Evolutionary conservation across 2,888 invertebrate genomes (phyloP), one percentile per base, ranked within the genome.

Genomic region (Diarsia rubi): DNA sequence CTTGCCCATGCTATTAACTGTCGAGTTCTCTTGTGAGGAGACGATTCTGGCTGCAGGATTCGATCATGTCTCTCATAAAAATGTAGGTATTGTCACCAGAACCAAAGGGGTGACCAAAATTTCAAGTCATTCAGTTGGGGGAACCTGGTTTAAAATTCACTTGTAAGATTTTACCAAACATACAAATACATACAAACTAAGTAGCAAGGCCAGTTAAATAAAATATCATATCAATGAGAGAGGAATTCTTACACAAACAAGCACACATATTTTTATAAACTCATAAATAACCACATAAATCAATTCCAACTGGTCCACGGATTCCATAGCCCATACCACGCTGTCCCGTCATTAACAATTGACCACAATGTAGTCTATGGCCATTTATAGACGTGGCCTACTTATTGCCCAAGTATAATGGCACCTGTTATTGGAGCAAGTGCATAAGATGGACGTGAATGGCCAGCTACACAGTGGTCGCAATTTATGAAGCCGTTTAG

Each of bases 401-500:
- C 81, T 84, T 86, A 44, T 16, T 24, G 68, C 54, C 64, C 44
- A 68, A 74, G 79, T 70, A 81, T 81, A 86, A 83, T 83, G 64
- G 74, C 84, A 84, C 84, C 80, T 85, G 86, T 74, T 76, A 84
- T 64, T 71, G 64, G 72, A 82, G 75, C 79, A 81, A 81, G 75
- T 70, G 74, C 75, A 83, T 64, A 60, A 64, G 73, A 78, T 73
- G 59, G 73, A 69, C 69, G 73, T 72, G 73, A 84, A 71, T 75
- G 73, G 68, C 45, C 66, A 42, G 21, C 52, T 66, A 57, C 45
- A 64, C 70, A 80, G 72, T 65, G 69, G 69, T 80, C 6, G 65
- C 64, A 62, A 79, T 75, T 69, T n/a, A 71, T 12, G 44, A 27
- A 14, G 21, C 27, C n/a, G 59, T 64, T 59, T 27, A 16, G 54